Evolutionary conservation across 2,113 vertebrate genomes (phyloP).

Genomic region (Pycnonotus jocosus): DNA sequence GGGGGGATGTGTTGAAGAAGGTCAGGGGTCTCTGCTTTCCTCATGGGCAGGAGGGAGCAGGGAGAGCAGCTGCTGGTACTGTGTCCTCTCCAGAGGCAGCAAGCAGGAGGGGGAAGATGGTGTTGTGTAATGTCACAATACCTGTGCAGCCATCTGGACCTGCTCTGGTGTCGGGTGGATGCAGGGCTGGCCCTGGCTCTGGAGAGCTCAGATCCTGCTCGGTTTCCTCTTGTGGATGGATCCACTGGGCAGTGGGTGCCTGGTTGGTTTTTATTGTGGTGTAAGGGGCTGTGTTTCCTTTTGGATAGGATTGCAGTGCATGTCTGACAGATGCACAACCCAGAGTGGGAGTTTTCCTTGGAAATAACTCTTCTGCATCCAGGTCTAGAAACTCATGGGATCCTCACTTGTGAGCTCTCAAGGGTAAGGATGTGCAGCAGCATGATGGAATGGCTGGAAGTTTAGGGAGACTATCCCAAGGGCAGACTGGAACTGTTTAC

Average conservation of each 20-base stretch:
- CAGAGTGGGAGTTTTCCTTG: background rate
- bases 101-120: background rate
- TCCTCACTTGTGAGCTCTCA: background rate
- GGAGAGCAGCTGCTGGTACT: background rate
- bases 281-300: background rate
- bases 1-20: background rate
- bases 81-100: background rate
- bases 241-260: accelerated
- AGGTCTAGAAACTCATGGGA: background rate
- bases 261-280: background rate
- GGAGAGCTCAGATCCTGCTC: background rate
- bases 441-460: accelerated
- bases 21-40: constrained; percentile 34
- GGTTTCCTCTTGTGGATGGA: background rate
- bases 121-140: background rate
- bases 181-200: background rate
- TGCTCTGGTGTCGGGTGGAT: background rate
- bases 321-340: accelerated
- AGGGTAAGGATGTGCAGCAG: background rate
- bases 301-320: accelerated
- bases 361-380: background rate
- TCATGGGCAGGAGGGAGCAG: background rate
- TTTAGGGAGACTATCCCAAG: background rate
- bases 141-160: background rate
- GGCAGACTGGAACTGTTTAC: background rate